Percentiles rank a stretch among this genome's conserved stretches.
phyloP scores from a whole-genome alignment of 2,888 invertebrate species.

The Dorcus hopei region DNA sequence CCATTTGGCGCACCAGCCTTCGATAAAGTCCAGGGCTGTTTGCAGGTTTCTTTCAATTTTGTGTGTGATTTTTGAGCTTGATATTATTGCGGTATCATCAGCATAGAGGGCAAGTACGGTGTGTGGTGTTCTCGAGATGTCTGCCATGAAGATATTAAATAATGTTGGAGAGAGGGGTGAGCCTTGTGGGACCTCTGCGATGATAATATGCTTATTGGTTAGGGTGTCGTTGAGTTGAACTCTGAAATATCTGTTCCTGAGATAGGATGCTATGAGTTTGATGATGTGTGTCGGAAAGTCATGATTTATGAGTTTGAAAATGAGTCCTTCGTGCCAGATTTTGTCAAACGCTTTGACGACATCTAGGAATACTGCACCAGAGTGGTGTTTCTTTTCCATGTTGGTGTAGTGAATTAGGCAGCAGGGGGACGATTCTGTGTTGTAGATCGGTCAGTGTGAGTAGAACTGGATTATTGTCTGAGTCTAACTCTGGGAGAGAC shows the following conservation, averaged over 20 bases:
- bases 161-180: neutral
- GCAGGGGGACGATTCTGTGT: no score
- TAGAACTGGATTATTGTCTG: no score
- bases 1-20: neutral
- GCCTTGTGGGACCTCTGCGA: no score
- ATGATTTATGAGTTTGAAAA: neutral
- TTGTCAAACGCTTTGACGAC: neutral
- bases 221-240: neutral
- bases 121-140: neutral
- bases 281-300: neutral
- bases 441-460: no score
- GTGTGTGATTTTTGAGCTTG: neutral
- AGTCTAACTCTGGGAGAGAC: no score
- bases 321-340: neutral
- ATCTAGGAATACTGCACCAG: neutral
- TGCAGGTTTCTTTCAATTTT: neutral
- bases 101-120: neutral
- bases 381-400: neutral
- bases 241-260: neutral
- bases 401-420: no score
- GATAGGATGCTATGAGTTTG: neutral
- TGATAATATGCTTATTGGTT: neutral
- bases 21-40: neutral
- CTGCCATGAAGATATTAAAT: neutral
- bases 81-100: conserved; percentile 1